Percentiles rank a stretch among this genome's conserved stretches.
Conservation (phyloP, 2,888 invertebrate genomes). For the Amitus sp. region DNA sequence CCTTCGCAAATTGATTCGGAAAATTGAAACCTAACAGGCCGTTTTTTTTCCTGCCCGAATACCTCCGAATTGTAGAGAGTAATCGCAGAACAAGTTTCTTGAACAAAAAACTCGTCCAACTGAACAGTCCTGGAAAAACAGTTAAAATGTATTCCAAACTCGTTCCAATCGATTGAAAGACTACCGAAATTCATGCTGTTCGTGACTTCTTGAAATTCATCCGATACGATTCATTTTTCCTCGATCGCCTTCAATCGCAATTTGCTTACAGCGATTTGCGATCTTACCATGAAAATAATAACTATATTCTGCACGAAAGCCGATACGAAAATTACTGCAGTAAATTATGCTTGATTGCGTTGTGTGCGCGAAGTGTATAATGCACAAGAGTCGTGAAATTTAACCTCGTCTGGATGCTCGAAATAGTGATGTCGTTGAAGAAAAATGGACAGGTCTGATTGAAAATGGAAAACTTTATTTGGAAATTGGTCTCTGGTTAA, state of each 20-base stretch:
- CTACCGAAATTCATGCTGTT: no score
- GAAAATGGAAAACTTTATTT: no score
- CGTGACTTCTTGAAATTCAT: not conserved
- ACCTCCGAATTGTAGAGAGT: not conserved
- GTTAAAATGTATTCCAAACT: no score
- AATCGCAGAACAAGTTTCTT: not conserved
- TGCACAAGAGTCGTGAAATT: conserved; percentile 33
- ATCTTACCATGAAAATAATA: conserved; percentile 3
- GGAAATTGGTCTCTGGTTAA: no score
- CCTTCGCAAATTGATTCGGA: conserved; percentile 7
- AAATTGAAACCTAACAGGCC: conserved; percentile 9
- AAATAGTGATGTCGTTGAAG: no score
- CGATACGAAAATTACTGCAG: conserved; percentile 7
- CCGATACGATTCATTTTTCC: not conserved
- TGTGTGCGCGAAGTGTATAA: conserved; percentile 18
- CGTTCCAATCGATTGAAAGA: no score
- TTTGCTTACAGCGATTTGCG: not conserved
- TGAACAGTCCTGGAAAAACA: no score
- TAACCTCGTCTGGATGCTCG: not conserved
- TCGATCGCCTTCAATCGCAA: not conserved
- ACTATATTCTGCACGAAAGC: conserved; percentile 6
- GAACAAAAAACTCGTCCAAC: not conserved
- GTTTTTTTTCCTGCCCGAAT: conserved; percentile 5
- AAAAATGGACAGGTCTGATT: no score
- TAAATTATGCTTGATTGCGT: not conserved